Percentiles rank a stretch among this genome's conserved stretches.
Evolutionary conservation across 2,113 vertebrate species (phyloP).

Genomic region (Notarius lentiginosus): DNA sequence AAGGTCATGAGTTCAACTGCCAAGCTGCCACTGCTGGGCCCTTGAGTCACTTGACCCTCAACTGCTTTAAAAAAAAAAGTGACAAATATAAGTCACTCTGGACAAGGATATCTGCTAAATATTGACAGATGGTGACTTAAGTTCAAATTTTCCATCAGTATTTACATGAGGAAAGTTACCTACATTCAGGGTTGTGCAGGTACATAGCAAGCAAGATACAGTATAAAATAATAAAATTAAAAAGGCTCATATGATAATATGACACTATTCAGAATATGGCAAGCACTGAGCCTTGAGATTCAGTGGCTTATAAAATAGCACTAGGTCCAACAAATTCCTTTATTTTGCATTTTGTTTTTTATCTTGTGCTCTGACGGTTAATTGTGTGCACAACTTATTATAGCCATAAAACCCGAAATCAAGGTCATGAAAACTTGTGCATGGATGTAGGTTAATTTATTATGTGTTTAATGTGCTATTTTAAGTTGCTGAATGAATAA

Average conservation of each 20-base stretch:
- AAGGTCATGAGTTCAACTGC: neutral
- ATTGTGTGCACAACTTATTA: too few species aligned
- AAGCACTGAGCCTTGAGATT: too few species aligned
- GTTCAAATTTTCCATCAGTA: too few species aligned
- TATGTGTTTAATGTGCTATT: neutral
- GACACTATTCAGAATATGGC: too few species aligned
- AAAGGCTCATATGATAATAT: neutral
- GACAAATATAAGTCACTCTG: too few species aligned
- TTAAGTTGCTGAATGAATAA: neutral
- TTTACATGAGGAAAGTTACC: neutral
- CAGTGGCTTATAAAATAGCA: neutral
- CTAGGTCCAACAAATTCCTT: neutral
- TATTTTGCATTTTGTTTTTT: neutral
- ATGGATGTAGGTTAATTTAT: neutral
- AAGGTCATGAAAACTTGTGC: too few species aligned
- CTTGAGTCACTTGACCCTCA: too few species aligned
- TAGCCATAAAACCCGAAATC: too few species aligned
- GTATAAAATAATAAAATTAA: too few species aligned
- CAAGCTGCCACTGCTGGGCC: neutral
- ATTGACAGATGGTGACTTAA: too few species aligned
- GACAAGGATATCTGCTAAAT: neutral
- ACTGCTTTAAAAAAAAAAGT: too few species aligned
- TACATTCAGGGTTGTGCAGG: neutral
- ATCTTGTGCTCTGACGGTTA: neutral
- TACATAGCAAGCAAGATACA: too few species aligned